Base-by-base conservation (phyloP, 2,888 invertebrate genomes). In the Thecocarcelia acutangulata region DNA sequence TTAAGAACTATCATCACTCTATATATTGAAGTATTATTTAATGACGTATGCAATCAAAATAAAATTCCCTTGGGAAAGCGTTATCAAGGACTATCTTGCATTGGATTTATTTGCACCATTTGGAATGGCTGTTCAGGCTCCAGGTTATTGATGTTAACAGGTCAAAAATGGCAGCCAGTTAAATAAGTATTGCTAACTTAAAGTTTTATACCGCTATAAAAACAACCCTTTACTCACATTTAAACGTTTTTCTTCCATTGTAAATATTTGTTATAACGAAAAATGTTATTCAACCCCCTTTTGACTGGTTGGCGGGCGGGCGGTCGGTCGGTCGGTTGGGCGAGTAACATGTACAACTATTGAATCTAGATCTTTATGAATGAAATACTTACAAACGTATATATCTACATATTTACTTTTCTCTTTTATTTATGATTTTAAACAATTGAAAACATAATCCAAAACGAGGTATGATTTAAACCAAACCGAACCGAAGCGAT, bases 361-460 rank as follows among this genome's bases (percentile, higher is more conserved):
- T 72, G 40, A 56, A 80, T 81, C 76, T 56, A 61, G 66, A 81
- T 81, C 76, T 82, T 82, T 74, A 82, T 82, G 82, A 82, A 82
- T 82, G 82, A 78, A 82, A 56, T 40, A 63, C 64, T n/a, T n/a
- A n/a, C n/a, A n/a, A n/a, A n/a, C n/a, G n/a, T n/a, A 59, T 28
- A n/a, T 15, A 28, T 40, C 1, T 58, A n/a, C n/a, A n/a, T n/a
- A 5, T 37, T 17, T 11, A 12, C 28, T 15, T 63, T 63, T 46
- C n/a, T 64, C 12, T 33, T 15, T 75, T 15, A 50, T 76, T 52
- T 33, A 59, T 59, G 19, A 37, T 33, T 74, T 76, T 61, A 21
- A 78, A 66, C 64, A 66, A 78, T 33, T 64, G 70, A 33, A 72
- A 78, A 72, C 50, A 72, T 78, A 72, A 78, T 66, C 66, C 58